Evolutionary conservation across 1,140 invertebrate genomes (phyloP).

Genomic region (Gonioctena quinquepunctata): DNA sequence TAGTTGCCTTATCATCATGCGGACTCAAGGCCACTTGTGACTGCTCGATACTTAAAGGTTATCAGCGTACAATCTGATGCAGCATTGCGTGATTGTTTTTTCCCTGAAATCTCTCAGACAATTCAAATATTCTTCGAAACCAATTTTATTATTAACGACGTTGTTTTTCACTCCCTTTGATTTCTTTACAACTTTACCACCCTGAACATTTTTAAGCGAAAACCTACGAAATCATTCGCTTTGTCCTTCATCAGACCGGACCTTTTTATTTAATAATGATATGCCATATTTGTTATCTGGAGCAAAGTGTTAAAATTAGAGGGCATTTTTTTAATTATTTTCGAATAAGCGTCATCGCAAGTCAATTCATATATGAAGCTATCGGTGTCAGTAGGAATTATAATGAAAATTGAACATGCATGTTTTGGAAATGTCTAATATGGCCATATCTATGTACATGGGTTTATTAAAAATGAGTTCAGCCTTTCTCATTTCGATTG

Average conservation of each 20-base stretch:
- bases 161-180: background rate
- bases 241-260: background rate
- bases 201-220: background rate
- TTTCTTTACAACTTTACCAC: background rate
- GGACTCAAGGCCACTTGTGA: background rate
- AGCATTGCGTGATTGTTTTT: background rate
- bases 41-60: background rate
- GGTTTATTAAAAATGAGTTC: conserved; percentile 50
- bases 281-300: background rate
- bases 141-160: background rate
- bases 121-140: background rate
- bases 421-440: background rate
- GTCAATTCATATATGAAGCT: background rate
- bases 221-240: background rate
- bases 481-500: conserved; percentile 45
- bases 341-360: background rate
- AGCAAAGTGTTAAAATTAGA: background rate
- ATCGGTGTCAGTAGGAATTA: background rate
- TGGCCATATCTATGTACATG: background rate
- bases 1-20: background rate
- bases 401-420: background rate
- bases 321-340: background rate
- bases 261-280: background rate
- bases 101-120: background rate
- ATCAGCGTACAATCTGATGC: background rate